Conservation (phyloP, 1,140 invertebrate species). For the Cydia fagiglandana region DNA sequence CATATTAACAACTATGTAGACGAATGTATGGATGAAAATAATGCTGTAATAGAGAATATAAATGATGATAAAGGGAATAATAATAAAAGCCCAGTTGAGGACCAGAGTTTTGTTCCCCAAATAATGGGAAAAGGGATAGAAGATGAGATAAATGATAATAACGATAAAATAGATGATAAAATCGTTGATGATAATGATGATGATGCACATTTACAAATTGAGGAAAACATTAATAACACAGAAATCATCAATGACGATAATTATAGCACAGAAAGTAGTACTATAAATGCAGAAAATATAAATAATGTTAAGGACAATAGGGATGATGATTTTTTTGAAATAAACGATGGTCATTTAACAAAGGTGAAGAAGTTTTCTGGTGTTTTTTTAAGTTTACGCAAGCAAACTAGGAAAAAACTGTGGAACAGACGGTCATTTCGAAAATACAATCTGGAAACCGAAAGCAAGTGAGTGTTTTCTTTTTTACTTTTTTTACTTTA, state of each 20-base stretch:
- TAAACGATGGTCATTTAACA: neutral
- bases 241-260: neutral
- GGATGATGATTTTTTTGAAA: neutral
- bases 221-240: neutral
- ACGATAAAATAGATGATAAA: neutral
- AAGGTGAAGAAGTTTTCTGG: neutral
- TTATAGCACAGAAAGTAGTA: neutral
- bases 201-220: neutral
- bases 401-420: constrained; percentile 7
- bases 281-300: neutral
- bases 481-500: neutral
- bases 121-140: too few relatives aligned
- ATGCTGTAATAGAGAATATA: neutral
- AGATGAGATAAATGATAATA: too few relatives aligned
- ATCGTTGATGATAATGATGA: neutral
- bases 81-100: too few relatives aligned
- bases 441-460: neutral
- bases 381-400: constrained; percentile 6
- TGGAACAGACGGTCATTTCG: neutral
- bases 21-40: neutral
- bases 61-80: neutral
- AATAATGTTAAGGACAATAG: neutral
- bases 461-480: neutral
- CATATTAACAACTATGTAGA: neutral
- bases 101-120: too few relatives aligned